These are phyloP conservation scores for Zeugodacus cucurbitae DNA, from an alignment of 1,140 invertebrate genomes.

Conservation along the genomic window DNA sequence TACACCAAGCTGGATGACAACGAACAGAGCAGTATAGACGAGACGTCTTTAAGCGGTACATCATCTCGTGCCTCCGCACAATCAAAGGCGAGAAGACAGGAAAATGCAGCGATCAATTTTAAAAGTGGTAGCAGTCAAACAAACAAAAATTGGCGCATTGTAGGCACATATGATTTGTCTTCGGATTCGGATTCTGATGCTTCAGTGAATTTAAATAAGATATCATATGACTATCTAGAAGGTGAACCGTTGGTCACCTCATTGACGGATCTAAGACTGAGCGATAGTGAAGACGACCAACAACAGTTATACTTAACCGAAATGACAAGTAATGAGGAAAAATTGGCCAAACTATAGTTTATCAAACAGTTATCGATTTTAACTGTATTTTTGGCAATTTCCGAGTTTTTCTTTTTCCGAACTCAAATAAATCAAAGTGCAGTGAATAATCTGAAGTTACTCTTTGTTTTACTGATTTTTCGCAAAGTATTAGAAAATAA, in stretches of 20 bases:
- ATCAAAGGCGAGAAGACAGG: not conserved
- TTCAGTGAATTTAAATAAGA: not conserved
- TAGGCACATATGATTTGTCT: not conserved
- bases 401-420: too few relatives aligned
- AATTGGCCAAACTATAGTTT: slow-evolving; percentile 5
- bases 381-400: not conserved
- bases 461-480: too few relatives aligned
- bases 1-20: not conserved
- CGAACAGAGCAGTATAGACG: not conserved
- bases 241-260: not conserved
- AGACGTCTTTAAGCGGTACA: not conserved
- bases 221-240: not conserved
- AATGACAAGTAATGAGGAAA: slow-evolving; percentile 4
- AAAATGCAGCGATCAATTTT: not conserved
- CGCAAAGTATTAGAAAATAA: too few relatives aligned
- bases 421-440: too few relatives aligned
- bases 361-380: not conserved
- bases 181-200: not conserved
- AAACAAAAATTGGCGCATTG: not conserved
- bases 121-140: not conserved
- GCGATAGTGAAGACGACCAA: not conserved
- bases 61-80: not conserved
- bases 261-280: not conserved
- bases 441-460: too few relatives aligned
- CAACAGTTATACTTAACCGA: not conserved